Conservation (phyloP, 2,113 vertebrate species). For the Mola mola region DNA sequence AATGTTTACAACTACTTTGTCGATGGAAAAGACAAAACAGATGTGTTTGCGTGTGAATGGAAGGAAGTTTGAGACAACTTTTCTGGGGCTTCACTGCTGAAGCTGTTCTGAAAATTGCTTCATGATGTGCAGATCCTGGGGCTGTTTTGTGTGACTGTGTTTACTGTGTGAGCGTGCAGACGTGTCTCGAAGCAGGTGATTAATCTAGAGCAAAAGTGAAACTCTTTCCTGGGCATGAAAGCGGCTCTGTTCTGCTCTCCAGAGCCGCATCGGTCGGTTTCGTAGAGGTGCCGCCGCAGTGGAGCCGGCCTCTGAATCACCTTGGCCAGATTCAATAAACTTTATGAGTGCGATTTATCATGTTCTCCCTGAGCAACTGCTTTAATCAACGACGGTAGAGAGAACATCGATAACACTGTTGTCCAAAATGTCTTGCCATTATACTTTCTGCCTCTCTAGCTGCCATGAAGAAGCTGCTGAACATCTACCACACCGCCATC, state of each 20-base stretch:
- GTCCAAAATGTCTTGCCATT: conserved; percentile 2
- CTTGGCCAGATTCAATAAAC: conserved; percentile 38
- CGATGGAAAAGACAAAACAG: conserved; percentile 52
- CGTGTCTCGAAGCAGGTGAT: conserved; percentile 46
- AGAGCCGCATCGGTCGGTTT: conserved; percentile 23
- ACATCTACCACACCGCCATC: conserved; percentile 93
- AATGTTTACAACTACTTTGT: conserved; percentile 51
- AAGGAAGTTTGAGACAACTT: conserved; percentile 35
- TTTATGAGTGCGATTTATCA: conserved; percentile 46
- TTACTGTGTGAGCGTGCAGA: not conserved
- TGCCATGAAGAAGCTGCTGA: conserved; percentile 89
- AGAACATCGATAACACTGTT: conserved; percentile 21
- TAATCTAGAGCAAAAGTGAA: conserved; percentile 56
- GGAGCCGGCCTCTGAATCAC: conserved; percentile 40
- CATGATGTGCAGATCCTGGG: conserved; percentile 54
- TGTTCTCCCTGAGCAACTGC: conserved; percentile 21
- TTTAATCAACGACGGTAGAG: conserved; percentile 25
- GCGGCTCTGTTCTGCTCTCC: conserved; percentile 52
- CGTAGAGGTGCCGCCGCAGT: conserved; percentile 1
- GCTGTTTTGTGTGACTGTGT: conserved; percentile 18
- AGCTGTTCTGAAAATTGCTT: conserved; percentile 67
- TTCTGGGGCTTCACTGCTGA: conserved; percentile 43
- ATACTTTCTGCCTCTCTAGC: conserved; percentile 64
- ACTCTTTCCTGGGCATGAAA: conserved; percentile 52
- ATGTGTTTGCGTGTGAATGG: conserved; percentile 57